phyloP scores from a whole-genome alignment of 2,113 vertebrate species.

The Charina bottae region DNA sequence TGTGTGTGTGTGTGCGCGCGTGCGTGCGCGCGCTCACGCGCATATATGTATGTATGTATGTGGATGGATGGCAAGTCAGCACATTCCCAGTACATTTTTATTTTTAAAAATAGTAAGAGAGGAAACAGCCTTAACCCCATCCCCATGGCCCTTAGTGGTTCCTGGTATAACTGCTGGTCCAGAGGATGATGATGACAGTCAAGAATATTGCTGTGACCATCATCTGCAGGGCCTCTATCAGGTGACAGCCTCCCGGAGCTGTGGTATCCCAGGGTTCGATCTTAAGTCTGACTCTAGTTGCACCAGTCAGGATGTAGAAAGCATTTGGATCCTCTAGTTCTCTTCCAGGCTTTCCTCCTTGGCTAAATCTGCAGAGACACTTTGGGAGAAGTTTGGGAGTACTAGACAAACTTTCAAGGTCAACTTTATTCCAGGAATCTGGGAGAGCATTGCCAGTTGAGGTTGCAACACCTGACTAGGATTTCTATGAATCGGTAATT shows the following conservation, averaged over 20 bases:
- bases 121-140: neutral
- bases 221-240: neutral
- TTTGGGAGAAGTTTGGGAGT: neutral
- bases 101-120: neutral
- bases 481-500: neutral
- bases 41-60: neutral
- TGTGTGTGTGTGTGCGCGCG: too few species aligned
- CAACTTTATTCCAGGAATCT: neutral
- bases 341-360: neutral
- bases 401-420: neutral
- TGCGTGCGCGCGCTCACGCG: too few species aligned
- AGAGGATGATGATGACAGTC: neutral
- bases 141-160: neutral
- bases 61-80: neutral
- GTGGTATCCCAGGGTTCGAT: neutral
- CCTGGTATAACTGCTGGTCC: neutral
- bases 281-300: neutral
- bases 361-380: neutral
- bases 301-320: neutral
- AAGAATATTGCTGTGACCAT: neutral
- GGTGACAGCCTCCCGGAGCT: neutral
- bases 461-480: neutral
- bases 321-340: neutral
- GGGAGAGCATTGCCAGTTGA: neutral
- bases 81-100: neutral